Evolutionary conservation across 1,140 invertebrate genomes (phyloP), one percentile per base, ranked within the genome.

Genomic region (Chironomus tepperi): DNA sequence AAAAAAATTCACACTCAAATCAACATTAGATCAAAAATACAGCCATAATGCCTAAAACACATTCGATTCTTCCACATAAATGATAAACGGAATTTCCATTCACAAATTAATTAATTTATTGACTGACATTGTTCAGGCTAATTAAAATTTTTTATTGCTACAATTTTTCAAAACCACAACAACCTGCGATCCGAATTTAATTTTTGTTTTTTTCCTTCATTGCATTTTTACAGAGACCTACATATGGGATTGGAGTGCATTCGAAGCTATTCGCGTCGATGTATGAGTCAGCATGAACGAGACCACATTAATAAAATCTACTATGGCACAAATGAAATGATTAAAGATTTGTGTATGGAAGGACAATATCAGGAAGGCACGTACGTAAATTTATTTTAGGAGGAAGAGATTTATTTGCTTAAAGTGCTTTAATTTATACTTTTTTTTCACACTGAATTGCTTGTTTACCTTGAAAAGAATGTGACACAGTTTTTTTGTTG

Each of bases 261-360:
- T 77, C 88, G 91, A 77, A 87, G 86, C 72, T 93, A 90, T 79
- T 92, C 91, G 1, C 81, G 88, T 65, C 85, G 86, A 2, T 93
- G 91, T 81, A 88, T 93, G 88, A 85, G 86, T 43, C 83, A 87
- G 43, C 83, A 88, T 73, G 87, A 92, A 79, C 84, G 90, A 75
- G 84, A 87, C 7, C 87, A 91, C 77, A 93, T 93, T 82, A 88
- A 88, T 77, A 84, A 85, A 75, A 85, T 93, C 64, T 93, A 92
- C 79, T 83, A 87, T 16, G 89, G 89, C 16, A 91, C 90, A 57
- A 90, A 87, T 75, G 85, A 87, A 76, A 89, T 89, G 12, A 89
- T 92, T 64, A 86, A 89, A 76, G 90, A 93, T 76, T 83, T 93
- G 7, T 93, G 92, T 83, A 87, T 87, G 65, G 85, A 89, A 73